Percentiles rank a stretch among this genome's conserved stretches.
Evolutionary conservation across 1,140 invertebrate species (phyloP).

Genomic region (Agraylea sexmaculata): DNA sequence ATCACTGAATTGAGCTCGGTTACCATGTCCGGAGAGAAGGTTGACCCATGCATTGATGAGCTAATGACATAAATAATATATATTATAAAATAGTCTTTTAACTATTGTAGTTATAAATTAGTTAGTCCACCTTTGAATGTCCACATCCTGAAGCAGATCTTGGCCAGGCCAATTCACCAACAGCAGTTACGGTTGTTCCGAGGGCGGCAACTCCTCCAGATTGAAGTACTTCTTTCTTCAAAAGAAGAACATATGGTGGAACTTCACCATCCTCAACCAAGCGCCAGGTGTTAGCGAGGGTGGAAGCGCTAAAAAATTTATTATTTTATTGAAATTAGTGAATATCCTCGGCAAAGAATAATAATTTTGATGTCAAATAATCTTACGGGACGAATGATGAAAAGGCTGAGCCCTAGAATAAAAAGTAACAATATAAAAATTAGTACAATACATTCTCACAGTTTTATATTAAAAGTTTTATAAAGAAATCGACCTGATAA

Average conservation of each 20-base stretch:
- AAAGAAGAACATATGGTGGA: conserved; percentile 14
- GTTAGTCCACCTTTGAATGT: conserved; percentile 15
- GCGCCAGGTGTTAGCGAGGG: conserved; percentile 14
- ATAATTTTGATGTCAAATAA: no score
- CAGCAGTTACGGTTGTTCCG: conserved; percentile 16
- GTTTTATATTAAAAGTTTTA: neutral
- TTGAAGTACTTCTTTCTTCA: conserved; percentile 14
- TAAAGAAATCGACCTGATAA: neutral
- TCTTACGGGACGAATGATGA: no score
- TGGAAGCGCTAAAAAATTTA: no score
- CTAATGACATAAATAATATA: conserved; percentile 11
- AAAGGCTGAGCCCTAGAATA: conserved; percentile 8
- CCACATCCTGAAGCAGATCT: conserved; percentile 18
- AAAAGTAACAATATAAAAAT: neutral
- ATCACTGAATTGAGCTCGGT: conserved; percentile 3
- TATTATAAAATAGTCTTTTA: no score
- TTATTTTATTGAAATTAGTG: no score
- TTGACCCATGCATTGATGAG: conserved; percentile 17
- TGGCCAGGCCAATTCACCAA: conserved; percentile 19
- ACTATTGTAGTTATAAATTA: neutral
- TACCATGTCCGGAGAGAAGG: conserved; percentile 2
- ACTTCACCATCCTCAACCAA: conserved; percentile 18
- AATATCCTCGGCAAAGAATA: no score
- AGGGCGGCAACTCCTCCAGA: conserved; percentile 7
- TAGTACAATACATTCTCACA: neutral